Base-by-base conservation (phyloP, 1,140 invertebrate species). In the Coboldia fuscipes region DNA sequence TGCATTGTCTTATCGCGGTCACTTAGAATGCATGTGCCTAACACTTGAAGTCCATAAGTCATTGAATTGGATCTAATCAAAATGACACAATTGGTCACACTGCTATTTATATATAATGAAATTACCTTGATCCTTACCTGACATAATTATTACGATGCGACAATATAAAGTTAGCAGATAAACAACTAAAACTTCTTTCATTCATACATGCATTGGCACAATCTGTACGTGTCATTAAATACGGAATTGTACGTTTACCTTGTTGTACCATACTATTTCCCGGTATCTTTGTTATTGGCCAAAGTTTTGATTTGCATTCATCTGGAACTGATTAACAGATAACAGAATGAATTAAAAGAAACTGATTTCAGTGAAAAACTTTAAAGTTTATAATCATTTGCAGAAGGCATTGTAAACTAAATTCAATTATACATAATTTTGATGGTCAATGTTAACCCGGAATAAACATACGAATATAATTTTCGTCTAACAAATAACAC, bases 1-100 rank as follows among this genome's bases (percentile, higher is more conserved):
- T 66, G 60, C 7, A 66, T 58, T 45, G 65, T 67, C 44, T 67
- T 63, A 45, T 71, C 64, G 40, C 63, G 61, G 23, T 54, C 49
- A 41, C 63, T 69, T 23, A 73, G 45, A 19, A 61, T 56, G 41
- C 70, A 73, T 29, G 54, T 58, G 8, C 70, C 70, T 24, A 56
- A 35, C 0, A 41, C 44, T 3, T 30, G 42, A 44, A 48, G n/a
- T n/a, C n/a, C n/a, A n/a, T n/a, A n/a, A n/a, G n/a, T n/a, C n/a
- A n/a, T n/a, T n/a, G n/a, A n/a, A n/a, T n/a, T n/a, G n/a, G n/a
- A n/a, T n/a, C n/a, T n/a, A n/a, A n/a, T n/a, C n/a, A n/a, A n/a
- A n/a, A n/a, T n/a, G n/a, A n/a, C n/a, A n/a, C n/a, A n/a, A n/a
- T n/a, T n/a, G n/a, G n/a, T n/a, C n/a, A n/a, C n/a, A n/a, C n/a